A percentile compares a stretch with the other conserved stretches of the same genome.
Evolutionary conservation across 2,888 invertebrate species (phyloP).

Genomic region (Drosophila atroscutellata): DNA sequence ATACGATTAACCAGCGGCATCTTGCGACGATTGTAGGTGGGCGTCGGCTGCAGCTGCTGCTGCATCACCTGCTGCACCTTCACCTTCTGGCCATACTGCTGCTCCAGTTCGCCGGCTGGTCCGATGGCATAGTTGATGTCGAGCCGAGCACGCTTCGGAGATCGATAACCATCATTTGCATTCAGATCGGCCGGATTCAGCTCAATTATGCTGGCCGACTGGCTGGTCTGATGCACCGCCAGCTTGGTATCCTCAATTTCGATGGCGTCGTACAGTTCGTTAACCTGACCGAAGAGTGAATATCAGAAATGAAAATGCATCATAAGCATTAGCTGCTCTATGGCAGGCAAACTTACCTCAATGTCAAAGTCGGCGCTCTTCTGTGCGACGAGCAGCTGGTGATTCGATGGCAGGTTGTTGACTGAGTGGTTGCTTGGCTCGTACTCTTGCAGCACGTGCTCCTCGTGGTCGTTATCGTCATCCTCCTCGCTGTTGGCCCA

Average conservation of each 20-base stretch:
- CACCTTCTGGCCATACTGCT: constrained; percentile 75
- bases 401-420: constrained; percentile 56
- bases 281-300: constrained; percentile 85
- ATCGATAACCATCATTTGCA: constrained; percentile 85
- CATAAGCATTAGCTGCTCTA: not conserved
- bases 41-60: constrained; percentile 53
- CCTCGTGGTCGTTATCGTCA: constrained; percentile 56
- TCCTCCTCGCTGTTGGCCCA: constrained; percentile 59
- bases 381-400: constrained; percentile 61
- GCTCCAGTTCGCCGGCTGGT: constrained; percentile 84
- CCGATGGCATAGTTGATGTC: constrained; percentile 85
- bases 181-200: constrained; percentile 86
- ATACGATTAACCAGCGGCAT: constrained; percentile 87
- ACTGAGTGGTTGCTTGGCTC: constrained; percentile 28
- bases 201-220: constrained; percentile 86
- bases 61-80: constrained; percentile 72
- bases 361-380: constrained; percentile 87
- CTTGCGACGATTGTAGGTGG: constrained; percentile 87
- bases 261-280: constrained; percentile 90
- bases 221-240: constrained; percentile 67
- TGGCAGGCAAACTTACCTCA: constrained; percentile 85
- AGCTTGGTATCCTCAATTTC: constrained; percentile 88
- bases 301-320: not conserved
- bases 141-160: constrained; percentile 82
- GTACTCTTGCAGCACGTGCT: constrained; percentile 51